Evolutionary conservation across 2,888 invertebrate species (phyloP).

Genomic region (Odontocerum albicorne): DNA sequence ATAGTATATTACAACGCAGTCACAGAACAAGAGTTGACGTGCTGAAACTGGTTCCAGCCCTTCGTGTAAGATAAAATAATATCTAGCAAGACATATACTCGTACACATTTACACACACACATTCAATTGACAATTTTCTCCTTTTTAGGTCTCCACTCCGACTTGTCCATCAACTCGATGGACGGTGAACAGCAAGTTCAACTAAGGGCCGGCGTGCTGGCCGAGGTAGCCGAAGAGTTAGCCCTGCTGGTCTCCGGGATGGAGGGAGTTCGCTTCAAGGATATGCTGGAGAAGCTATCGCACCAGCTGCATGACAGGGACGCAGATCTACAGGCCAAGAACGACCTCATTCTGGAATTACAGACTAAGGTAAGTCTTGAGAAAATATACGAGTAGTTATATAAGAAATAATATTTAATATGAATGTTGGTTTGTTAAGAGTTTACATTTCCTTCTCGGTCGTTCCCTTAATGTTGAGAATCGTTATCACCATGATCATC

Average conservation of each 20-base stretch:
- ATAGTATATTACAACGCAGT: too few species aligned
- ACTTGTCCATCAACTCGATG: slow-evolving; percentile 67
- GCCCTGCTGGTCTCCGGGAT: slow-evolving; percentile 72
- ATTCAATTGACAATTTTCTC: too few species aligned
- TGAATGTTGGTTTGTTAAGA: too few species aligned
- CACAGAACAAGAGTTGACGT: too few species aligned
- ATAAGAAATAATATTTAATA: too few species aligned
- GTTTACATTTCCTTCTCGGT: too few species aligned
- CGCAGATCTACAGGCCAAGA: slow-evolving; percentile 78
- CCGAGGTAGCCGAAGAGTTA: slow-evolving; percentile 75
- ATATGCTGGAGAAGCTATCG: slow-evolving; percentile 76
- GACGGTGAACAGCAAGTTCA: slow-evolving; percentile 47
- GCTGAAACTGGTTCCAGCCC: too few species aligned
- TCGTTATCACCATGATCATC: too few species aligned
- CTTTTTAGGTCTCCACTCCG: slow-evolving; percentile 64
- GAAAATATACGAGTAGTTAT: neutral
- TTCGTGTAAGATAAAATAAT: too few species aligned
- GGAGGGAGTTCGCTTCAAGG: slow-evolving; percentile 72
- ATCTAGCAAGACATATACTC: too few species aligned
- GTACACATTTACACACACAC: too few species aligned
- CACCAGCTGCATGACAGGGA: slow-evolving; percentile 76
- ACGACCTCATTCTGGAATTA: slow-evolving; percentile 76
- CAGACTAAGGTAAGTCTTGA: slow-evolving; percentile 74
- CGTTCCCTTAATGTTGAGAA: too few species aligned
- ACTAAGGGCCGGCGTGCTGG: slow-evolving; percentile 62